phyloP scores from a whole-genome alignment of 2,797 vertebrate genomes.

The Amniataba percoides region DNA sequence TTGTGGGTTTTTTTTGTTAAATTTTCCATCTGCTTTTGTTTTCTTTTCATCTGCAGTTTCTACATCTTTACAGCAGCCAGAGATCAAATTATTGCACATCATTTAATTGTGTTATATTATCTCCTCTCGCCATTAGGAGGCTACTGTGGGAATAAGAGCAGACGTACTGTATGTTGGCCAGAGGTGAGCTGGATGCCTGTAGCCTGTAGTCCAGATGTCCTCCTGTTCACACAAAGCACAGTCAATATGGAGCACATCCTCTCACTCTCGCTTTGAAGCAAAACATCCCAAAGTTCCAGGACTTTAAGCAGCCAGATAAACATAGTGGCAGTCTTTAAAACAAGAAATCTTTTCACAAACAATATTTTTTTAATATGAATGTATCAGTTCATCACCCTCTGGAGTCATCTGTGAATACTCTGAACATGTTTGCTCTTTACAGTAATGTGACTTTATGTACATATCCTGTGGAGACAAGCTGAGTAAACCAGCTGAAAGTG shows the following conservation, averaged over 20 bases:
- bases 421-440: background rate
- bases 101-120: background rate
- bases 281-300: constrained; percentile 12
- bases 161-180: constrained; percentile 62
- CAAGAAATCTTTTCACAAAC: background rate
- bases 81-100: background rate
- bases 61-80: background rate
- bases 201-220: constrained; percentile 58
- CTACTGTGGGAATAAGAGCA: constrained; percentile 46
- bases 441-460: background rate
- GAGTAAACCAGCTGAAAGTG: background rate
- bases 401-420: background rate
- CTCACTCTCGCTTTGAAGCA: background rate
- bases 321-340: background rate
- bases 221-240: constrained; percentile 39
- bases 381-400: background rate
- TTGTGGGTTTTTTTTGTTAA: background rate
- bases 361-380: background rate
- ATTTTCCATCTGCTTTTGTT: constrained; percentile 1
- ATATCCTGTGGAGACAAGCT: background rate
- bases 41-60: constrained; percentile 3
- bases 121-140: constrained; percentile 8
- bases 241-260: constrained; percentile 58
- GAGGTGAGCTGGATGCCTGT: constrained; percentile 59
- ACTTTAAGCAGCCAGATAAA: background rate